Evolutionary conservation across 2,888 invertebrate genomes (phyloP).

Genomic region (Belgica antarctica): DNA sequence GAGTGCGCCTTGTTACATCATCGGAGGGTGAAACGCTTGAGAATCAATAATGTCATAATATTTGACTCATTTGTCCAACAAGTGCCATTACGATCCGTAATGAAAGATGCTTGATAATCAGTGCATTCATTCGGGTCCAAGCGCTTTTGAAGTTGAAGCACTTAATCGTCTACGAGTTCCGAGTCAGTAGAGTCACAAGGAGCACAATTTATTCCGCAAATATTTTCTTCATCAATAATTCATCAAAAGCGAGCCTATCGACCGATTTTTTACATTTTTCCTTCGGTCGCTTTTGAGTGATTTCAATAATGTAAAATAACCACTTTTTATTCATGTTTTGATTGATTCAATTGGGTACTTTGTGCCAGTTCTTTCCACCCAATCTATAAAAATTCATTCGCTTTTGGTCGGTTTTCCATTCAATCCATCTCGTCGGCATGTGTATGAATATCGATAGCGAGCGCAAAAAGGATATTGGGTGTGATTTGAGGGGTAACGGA

Average conservation of each 20-base stretch:
- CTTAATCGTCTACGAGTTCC: conserved; percentile 3
- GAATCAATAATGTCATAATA: conserved; percentile 12
- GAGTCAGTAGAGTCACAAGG: conserved; percentile 13
- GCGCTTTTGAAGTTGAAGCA: conserved; percentile 5
- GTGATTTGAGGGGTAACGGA: conserved; percentile 27
- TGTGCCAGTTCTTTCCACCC: conserved; percentile 20
- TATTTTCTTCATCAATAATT: conserved; percentile 41
- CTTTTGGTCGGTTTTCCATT: conserved; percentile 21
- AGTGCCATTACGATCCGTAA: neutral
- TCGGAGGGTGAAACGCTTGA: neutral
- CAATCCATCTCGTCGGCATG: neutral
- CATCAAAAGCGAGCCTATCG: conserved; percentile 32
- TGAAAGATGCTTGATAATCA: neutral
- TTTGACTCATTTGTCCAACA: conserved; percentile 26
- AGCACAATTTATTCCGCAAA: conserved; percentile 21
- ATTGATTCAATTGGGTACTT: conserved; percentile 43
- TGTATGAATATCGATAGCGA: conserved; percentile 10
- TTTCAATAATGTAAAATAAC: conserved; percentile 39
- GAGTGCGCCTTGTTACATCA: neutral
- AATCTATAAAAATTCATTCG: conserved; percentile 10
- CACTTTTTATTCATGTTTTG: conserved; percentile 43
- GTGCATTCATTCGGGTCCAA: neutral
- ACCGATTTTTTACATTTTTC: too few species aligned
- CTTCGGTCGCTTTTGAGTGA: conserved; percentile 37
- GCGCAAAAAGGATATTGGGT: conserved; percentile 22